Evolutionary conservation across 2,888 invertebrate species (phyloP).

Genomic region (Cotesia congregata): DNA sequence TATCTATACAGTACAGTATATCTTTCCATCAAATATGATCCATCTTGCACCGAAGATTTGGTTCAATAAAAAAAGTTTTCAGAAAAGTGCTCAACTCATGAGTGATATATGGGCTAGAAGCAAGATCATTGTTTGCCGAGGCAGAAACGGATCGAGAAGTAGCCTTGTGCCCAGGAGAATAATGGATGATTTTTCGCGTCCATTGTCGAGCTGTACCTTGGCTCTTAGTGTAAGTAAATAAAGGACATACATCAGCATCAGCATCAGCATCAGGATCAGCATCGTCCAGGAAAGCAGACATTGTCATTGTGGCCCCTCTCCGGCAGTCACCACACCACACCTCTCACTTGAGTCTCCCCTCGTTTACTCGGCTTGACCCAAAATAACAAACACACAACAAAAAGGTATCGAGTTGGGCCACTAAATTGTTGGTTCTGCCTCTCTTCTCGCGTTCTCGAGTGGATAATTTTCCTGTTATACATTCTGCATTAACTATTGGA

Average conservation of each 20-base stretch:
- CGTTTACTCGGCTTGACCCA: constrained; percentile 9
- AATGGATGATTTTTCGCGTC: constrained; percentile 70
- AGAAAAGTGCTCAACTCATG: constrained; percentile 59
- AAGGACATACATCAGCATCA: constrained; percentile 4
- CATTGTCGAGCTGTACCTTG: constrained; percentile 53
- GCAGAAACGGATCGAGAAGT: constrained; percentile 34
- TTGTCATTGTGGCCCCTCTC: constrained; percentile 26
- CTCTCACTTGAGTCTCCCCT: constrained; percentile 27
- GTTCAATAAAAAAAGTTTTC: constrained; percentile 53
- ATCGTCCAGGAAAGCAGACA: constrained; percentile 13
- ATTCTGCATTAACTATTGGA: constrained; percentile 57
- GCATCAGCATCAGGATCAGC: background rate
- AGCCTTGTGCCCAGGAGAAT: constrained; percentile 54
- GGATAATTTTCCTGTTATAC: constrained; percentile 70
- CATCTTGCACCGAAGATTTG: background rate
- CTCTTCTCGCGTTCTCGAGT: constrained; percentile 60
- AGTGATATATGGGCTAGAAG: constrained; percentile 67
- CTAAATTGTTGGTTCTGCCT: constrained; percentile 34
- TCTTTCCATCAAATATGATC: background rate
- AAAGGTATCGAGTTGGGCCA: constrained; percentile 41
- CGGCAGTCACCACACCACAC: constrained; percentile 28
- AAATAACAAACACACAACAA: constrained; percentile 36
- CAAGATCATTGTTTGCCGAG: constrained; percentile 30
- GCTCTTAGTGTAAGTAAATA: background rate
- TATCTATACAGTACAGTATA: no score